phyloP scores from a whole-genome alignment of 2,888 invertebrate species.

The Platycheirus rosarum region DNA sequence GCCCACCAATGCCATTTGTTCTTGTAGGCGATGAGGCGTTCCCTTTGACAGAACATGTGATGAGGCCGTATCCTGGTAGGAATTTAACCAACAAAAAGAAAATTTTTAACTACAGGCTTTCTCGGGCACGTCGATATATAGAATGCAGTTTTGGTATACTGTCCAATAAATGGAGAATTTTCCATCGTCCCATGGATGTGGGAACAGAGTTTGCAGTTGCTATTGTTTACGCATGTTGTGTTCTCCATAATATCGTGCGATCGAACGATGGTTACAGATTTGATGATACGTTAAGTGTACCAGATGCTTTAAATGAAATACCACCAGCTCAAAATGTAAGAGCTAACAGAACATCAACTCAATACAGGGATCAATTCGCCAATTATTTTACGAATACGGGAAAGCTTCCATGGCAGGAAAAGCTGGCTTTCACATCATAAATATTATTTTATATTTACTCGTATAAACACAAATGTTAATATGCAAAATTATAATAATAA shows the following conservation, averaged over 20 bases:
- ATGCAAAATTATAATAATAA: too few relatives aligned
- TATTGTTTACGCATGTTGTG: not conserved
- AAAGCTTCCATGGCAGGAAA: too few relatives aligned
- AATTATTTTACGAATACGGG: too few relatives aligned
- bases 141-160: slow-evolving; percentile 12
- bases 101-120: slow-evolving; percentile 1
- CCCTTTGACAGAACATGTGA: not conserved
- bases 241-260: not conserved
- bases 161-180: slow-evolving; percentile 13
- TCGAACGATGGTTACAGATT: not conserved
- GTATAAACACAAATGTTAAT: too few relatives aligned
- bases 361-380: too few relatives aligned
- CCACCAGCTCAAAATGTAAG: too few relatives aligned
- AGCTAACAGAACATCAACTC: too few relatives aligned
- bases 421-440: too few relatives aligned
- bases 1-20: slow-evolving; percentile 7
- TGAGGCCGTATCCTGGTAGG: slow-evolving; percentile 10
- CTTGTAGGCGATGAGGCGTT: slow-evolving; percentile 13
- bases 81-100: not conserved
- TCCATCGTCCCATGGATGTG: slow-evolving; percentile 16
- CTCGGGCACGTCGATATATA: slow-evolving; percentile 5
- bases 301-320: too few relatives aligned
- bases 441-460: too few relatives aligned
- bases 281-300: not conserved
- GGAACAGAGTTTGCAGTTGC: not conserved